Percentiles rank a stretch among this genome's conserved stretches.
Conservation (phyloP, 2,797 vertebrate genomes). For the Delichon dasypus region DNA sequence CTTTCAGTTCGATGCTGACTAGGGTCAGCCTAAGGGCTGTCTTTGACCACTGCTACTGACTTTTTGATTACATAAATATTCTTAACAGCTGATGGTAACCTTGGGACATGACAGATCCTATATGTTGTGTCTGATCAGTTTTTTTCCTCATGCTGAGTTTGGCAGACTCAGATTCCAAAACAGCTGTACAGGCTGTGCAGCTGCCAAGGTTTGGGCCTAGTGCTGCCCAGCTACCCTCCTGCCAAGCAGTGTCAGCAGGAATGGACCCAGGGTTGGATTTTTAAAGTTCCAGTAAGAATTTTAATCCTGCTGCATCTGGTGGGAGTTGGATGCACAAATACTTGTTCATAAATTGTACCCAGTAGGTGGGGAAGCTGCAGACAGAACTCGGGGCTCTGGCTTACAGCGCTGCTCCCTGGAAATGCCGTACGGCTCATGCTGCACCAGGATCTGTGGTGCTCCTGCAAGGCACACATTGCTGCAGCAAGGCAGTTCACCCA, state of each 20-base stretch:
- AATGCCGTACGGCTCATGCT: accelerated
- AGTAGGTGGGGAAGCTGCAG: background rate
- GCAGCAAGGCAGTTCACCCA: background rate
- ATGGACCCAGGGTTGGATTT: background rate
- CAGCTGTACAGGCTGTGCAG: background rate
- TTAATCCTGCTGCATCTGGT: background rate
- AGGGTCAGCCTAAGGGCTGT: background rate
- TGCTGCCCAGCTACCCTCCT: background rate
- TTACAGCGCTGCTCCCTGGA: accelerated
- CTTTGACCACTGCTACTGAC: background rate
- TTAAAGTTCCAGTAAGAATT: background rate
- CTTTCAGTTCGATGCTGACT: background rate
- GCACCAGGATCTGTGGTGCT: background rate
- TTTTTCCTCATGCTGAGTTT: background rate
- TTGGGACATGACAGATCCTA: background rate
- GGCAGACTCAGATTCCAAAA: background rate
- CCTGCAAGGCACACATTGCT: background rate
- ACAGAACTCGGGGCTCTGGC: background rate
- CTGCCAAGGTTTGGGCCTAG: background rate
- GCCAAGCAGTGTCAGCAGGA: too few species aligned
- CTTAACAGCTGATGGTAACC: background rate
- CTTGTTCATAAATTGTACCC: background rate
- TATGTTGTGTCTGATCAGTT: background rate
- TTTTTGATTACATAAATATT: background rate
- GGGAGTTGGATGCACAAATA: background rate